phyloP scores from a whole-genome alignment of 53 echinoderm and acorn worm genomes.

The Temnopleurus reevesii region DNA sequence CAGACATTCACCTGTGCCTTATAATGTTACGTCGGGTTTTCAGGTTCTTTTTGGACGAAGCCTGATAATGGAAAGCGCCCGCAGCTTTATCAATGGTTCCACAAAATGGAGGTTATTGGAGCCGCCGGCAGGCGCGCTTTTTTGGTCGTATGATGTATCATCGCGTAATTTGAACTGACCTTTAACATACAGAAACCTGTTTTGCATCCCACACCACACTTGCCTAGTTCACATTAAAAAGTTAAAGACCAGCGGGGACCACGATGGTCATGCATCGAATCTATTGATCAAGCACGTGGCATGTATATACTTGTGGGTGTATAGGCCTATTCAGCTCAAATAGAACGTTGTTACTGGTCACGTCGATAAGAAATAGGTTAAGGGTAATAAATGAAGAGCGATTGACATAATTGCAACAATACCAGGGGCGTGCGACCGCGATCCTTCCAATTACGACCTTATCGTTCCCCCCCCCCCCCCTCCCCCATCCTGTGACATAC shows the following conservation, averaged over 20 bases:
- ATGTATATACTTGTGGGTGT: too few relatives aligned
- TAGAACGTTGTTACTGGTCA: neutral
- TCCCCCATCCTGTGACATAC: too few relatives aligned
- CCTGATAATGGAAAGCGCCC: conserved; percentile 20
- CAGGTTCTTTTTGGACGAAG: neutral
- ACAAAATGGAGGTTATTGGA: conserved; percentile 7
- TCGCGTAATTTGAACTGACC: conserved; percentile 24
- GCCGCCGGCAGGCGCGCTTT: neutral
- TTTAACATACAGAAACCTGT: neutral
- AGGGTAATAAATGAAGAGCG: neutral
- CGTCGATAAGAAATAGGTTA: neutral
- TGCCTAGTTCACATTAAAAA: neutral
- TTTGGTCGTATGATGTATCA: neutral
- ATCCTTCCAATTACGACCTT: neutral
- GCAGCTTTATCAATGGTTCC: neutral
- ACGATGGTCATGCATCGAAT: too few relatives aligned
- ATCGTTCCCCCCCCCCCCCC: too few relatives aligned
- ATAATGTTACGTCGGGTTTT: conserved; percentile 35
- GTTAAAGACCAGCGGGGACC: neutral
- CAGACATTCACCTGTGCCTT: conserved; percentile 57
- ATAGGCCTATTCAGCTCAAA: too few relatives aligned
- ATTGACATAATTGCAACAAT: neutral
- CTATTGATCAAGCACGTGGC: neutral
- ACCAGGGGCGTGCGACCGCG: too few relatives aligned
- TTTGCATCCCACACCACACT: neutral